Evolutionary conservation across 2,113 vertebrate species (phyloP), one percentile per base, ranked within the genome.

Genomic region (human (Homo sapiens)): DNA sequence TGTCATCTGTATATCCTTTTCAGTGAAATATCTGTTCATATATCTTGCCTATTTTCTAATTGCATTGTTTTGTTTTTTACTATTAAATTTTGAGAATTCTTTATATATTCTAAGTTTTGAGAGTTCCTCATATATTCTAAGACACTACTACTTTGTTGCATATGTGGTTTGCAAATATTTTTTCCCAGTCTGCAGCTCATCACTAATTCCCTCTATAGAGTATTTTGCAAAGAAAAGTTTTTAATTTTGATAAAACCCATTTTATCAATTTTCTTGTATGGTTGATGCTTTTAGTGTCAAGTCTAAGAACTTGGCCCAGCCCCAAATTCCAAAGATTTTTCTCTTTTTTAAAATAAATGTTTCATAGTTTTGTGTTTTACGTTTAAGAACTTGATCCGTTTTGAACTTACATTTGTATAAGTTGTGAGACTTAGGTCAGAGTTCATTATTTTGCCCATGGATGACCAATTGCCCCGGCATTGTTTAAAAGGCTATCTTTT

Each of bases 161-260:
- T 90, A n/a, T 23, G 27, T 38, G 11, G 20, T 25, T 45, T 89
- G 35, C 57, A 88, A 90, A 70, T 87, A 89, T 73, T 93, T 90
- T n/a, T 27, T 85, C n/a, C 6, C 50, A 66, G 72, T 68, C 35
- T 83, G 35, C n/a, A 68, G 27, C 17, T 75, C 75, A 35, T 84
- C 38, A 87, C n/a, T 70, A 75, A 76, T 73, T 64, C 48, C 95
- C 48, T 59, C 52, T 79, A 35, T 8, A 75, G 68, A 22, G 14
- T 68, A 87, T 52, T 97, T 94, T 93, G 27, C 14, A 35, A 16
- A 80, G 8, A n/a, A 68, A 59, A 68, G 45, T 8, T 45, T 89
- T 96, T 48, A 83, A 84, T 87, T 97, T 88, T 80, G n/a, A 79
- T 79, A 27, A 90, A 93, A 89, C 89, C 20, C 4, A 50, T 55